Evolutionary conservation across 2,888 invertebrate genomes (phyloP).

Genomic region (Ormyrus labotus): DNA sequence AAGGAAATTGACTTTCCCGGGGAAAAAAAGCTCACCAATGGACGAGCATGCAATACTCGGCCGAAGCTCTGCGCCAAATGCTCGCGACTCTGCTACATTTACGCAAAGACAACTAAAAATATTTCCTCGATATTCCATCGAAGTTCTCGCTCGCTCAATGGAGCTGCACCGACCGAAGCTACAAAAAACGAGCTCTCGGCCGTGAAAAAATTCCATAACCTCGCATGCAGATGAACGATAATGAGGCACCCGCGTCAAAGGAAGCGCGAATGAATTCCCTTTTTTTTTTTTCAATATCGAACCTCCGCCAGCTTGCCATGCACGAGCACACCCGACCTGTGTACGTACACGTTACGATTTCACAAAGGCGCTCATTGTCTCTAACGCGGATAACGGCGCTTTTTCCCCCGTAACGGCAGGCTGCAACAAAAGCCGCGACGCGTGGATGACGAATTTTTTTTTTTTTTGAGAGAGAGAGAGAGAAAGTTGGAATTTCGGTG

Average conservation of each 20-base stretch:
- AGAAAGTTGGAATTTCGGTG: no score
- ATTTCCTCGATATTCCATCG: neutral
- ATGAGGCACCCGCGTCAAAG: slow-evolving; percentile 19
- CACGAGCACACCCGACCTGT: neutral
- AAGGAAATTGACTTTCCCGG: no score
- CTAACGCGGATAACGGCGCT: slow-evolving; percentile 15
- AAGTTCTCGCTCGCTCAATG: neutral
- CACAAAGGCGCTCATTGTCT: slow-evolving; percentile 45
- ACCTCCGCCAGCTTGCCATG: slow-evolving; percentile 17
- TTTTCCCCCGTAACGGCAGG: no score
- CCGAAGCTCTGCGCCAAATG: neutral
- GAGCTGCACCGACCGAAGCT: neutral
- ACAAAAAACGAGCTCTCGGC: neutral
- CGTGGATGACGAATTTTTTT: no score
- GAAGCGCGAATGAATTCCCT: slow-evolving; percentile 14
- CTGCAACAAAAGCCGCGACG: no score
- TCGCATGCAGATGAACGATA: neutral
- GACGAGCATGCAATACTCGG: no score
- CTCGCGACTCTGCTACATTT: neutral
- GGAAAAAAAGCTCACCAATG: no score
- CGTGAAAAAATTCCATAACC: neutral
- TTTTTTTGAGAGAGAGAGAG: no score
- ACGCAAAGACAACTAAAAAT: neutral
- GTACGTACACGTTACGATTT: slow-evolving; percentile 11
- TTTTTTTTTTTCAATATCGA: slow-evolving; percentile 5